These are phyloP conservation scores for Cryptosula pallasiana DNA, from an alignment of 2,888 invertebrate genomes.

Conservation along the genomic window DNA sequence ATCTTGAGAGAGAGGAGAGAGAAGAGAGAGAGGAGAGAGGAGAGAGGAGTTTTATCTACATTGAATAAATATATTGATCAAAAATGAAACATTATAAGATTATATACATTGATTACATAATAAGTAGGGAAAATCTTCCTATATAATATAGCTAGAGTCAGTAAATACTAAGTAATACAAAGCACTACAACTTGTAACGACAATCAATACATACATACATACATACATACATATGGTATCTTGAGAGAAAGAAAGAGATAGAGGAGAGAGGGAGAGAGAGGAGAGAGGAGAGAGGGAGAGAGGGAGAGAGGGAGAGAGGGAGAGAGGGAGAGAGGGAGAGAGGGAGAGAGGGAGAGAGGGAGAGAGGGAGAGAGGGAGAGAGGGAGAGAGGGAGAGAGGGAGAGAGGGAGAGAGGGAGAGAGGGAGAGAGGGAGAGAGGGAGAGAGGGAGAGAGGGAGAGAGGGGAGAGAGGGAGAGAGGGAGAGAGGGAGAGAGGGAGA, in stretches of 20 bases:
- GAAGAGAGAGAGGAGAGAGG: too few species aligned
- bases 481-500: background rate
- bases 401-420: background rate
- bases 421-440: slow-evolving; percentile 8
- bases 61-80: too few species aligned
- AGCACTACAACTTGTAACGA: too few species aligned
- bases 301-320: background rate
- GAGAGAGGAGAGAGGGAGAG: background rate
- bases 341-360: background rate
- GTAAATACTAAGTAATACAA: too few species aligned
- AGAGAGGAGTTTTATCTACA: too few species aligned
- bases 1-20: too few species aligned
- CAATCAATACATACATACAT: too few species aligned
- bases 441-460: background rate
- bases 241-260: slow-evolving; percentile 12
- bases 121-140: too few species aligned
- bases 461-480: background rate
- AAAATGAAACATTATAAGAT: too few species aligned
- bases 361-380: slow-evolving; percentile 24
- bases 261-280: background rate
- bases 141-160: too few species aligned
- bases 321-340: background rate
- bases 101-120: too few species aligned
- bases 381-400: slow-evolving; percentile 23
- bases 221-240: too few species aligned